Evolutionary conservation across 2,888 invertebrate genomes (phyloP), one percentile per base, ranked within the genome.

Genomic region (Cynaeus angustus): DNA sequence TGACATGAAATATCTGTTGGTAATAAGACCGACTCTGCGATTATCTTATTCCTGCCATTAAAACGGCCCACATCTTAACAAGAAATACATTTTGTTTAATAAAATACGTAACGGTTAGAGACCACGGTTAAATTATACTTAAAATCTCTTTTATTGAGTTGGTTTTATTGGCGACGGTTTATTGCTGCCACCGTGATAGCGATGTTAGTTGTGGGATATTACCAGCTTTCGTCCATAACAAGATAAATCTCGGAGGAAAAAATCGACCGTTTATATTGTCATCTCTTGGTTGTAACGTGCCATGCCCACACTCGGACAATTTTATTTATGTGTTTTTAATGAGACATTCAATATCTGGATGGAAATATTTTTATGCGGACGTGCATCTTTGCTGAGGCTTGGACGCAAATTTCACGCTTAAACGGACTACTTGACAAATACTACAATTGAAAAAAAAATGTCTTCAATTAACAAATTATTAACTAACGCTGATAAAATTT

Each of bases 1-100:
- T 74, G 76, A 75, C 77, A 76, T 73, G 73, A 74, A 73, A 76
- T 77, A 76, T 77, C 75, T 75, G 74, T 70, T 74, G 75, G 75
- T 76, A 77, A 77, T 77, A 77, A 76, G 77, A 74, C 71, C 76
- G 75, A 74, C 48, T 61, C 38, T 48, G 38, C 71, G 74, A 77
- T 75, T 77, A 75, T 75, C 77, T 77, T 73, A 72, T 76, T 75
- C 75, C 71, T 71, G 59, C 72, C 74, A 72, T 75, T 74, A 74
- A 74, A 73, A 69, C 76, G 72, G 67, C 76, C 74, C 74, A 74
- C 75, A 68, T 68, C 62, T 62, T 59, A 56, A 12, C 58, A 53
- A 61, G 70, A 65, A 64, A 71, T 70, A 71, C 64, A 74, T 73
- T 74, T 74, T 67, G 43, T 71, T 73, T 72, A 70, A 72, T 74